These are phyloP conservation scores for Vanessa cardui DNA, from an alignment of 2,888 invertebrate species.

Conservation along the genomic window DNA sequence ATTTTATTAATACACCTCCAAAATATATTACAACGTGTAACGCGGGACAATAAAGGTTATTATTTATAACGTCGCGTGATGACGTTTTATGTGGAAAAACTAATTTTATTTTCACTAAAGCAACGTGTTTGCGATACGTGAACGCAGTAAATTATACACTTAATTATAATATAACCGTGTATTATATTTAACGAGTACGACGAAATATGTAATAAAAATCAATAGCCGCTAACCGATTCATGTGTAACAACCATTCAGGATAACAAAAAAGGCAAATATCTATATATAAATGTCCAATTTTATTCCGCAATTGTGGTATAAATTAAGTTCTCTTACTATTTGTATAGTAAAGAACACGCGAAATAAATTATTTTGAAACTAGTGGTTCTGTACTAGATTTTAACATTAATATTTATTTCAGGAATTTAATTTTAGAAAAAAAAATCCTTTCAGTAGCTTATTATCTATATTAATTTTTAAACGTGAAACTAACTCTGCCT, in stretches of 20 bases:
- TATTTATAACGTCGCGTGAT: constrained; percentile 71
- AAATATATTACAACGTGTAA: constrained; percentile 42
- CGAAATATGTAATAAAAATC: constrained; percentile 58
- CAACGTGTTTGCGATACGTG: constrained; percentile 73
- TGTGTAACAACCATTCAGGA: constrained; percentile 34
- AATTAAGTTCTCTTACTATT: no score
- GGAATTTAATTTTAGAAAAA: no score
- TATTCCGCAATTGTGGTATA: no score
- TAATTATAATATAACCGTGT: constrained; percentile 65
- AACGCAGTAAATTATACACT: constrained; percentile 67
- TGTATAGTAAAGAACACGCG: no score
- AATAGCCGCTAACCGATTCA: constrained; percentile 46
- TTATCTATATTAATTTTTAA: no score
- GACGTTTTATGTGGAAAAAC: constrained; percentile 58
- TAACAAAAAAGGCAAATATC: constrained; percentile 16
- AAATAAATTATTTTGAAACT: no score
- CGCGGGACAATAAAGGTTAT: constrained; percentile 63
- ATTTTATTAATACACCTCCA: constrained; percentile 19
- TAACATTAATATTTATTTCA: no score
- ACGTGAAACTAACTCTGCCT: no score
- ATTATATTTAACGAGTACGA: constrained; percentile 61
- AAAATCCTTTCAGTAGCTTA: no score
- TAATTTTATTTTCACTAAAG: constrained; percentile 66
- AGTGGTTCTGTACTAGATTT: no score
- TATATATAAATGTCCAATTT: background rate